Evolutionary conservation across 2,797 vertebrate species (phyloP), one percentile per base, ranked within the genome.

Genomic region (Cirrhinus mrigala): DNA sequence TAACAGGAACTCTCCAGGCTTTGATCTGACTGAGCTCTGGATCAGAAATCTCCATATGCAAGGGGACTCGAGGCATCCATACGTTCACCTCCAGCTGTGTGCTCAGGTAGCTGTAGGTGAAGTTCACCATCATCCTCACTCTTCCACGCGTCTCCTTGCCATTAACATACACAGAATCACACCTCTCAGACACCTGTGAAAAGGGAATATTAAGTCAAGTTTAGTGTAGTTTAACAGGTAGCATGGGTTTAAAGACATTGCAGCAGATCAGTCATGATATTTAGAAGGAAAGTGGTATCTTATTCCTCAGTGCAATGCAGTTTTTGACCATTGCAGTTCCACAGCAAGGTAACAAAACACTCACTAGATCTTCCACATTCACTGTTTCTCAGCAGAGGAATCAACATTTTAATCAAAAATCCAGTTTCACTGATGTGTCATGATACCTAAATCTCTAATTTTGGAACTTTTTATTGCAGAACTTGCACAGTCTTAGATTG

Each of bases 11-110:
- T 84, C 95, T 89, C 98, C 98, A 99, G 88, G 97, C 97, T 75
- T 97, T 99, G 88, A 99, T 96, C 90, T 99, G 98, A 93, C 95
- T 98, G 85, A 99, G 97, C 83, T 98, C 97, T 0, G 97, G 95
- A 94, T 99, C 97, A 0, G 97, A 97, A 60, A 99, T 94, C 37
- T 98, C 96, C 0, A 99, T 96, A 87, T 97, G 93, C 74, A 99
- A 93, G 4, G 98, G 98, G 78, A 99, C 94, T 70, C 95, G 96
- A 14, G 98, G 98, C 82, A 95, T 97, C 98, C 98, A 99, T 46
- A 99, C 97, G 0, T 95, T 97, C 89, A 99, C 89, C 83, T 94
- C 94, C 90, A 99, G 94, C 76, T 96, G 96, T 14, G 96, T 94
- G 0, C 94, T 97, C 90, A 99, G 95, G 89, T 98, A 95, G 88